These are phyloP conservation scores for Buceros bicornis DNA, from an alignment of 2,797 vertebrate genomes.

Conservation along the genomic window DNA sequence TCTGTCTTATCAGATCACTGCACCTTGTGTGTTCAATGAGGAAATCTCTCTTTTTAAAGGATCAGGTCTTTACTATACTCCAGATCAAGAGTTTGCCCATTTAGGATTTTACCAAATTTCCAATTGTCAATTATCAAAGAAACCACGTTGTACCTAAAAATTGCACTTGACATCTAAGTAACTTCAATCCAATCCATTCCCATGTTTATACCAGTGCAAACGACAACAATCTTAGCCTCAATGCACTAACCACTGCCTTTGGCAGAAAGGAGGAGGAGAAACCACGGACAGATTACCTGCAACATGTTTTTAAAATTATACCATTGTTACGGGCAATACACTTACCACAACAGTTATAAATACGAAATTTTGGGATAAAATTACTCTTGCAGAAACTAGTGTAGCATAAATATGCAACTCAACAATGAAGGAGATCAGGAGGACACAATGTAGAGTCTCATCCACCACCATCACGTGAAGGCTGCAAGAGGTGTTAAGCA, in stretches of 20 bases:
- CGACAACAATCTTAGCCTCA: constrained; percentile 13
- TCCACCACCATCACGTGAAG: not conserved
- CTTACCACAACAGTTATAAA: not conserved
- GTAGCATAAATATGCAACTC: not conserved
- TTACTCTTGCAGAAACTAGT: not conserved
- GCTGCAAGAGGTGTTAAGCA: not conserved
- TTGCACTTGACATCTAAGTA: not conserved
- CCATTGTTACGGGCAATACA: not conserved
- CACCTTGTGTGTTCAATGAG: constrained; percentile 58
- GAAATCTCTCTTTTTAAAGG: not conserved
- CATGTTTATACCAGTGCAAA: constrained; percentile 1
- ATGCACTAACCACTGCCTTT: not conserved
- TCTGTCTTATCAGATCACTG: constrained; percentile 50
- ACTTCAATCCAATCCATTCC: constrained; percentile 23
- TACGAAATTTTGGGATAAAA: not conserved
- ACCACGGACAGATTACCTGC: not conserved
- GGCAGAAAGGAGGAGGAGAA: not conserved
- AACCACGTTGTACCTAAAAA: constrained; percentile 9
- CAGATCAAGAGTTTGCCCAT: not conserved
- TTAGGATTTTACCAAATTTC: not conserved
- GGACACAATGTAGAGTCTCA: not conserved
- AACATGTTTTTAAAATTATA: not conserved
- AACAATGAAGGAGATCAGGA: not conserved
- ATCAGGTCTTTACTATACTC: not conserved
- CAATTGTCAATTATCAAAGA: constrained; percentile 3